A percentile compares a stretch with the other conserved stretches of the same genome.
These are phyloP conservation scores for Lydus trimaculatus DNA, from an alignment of 2,888 invertebrate genomes.

Conservation along the genomic window DNA sequence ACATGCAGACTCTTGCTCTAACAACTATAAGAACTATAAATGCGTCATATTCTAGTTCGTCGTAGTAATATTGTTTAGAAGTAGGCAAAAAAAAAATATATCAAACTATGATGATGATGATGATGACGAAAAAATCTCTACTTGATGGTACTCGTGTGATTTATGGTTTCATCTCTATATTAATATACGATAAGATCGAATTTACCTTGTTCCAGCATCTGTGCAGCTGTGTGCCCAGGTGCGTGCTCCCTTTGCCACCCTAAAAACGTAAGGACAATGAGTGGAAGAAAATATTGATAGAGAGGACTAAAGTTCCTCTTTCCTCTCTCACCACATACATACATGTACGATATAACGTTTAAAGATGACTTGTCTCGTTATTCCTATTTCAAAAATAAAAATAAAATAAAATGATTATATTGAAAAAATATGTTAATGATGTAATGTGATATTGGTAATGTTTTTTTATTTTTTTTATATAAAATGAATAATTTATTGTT, in stretches of 20 bases:
- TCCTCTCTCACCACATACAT: conserved; percentile 1
- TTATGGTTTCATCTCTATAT: conserved; percentile 47
- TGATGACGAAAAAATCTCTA: conserved; percentile 41
- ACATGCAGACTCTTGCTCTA: conserved; percentile 37
- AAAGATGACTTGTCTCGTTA: conserved; percentile 18
- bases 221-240: conserved; percentile 61
- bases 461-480: conserved; percentile 24
- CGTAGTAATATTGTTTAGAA: conserved; percentile 44
- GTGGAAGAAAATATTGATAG: conserved; percentile 55
- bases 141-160: conserved; percentile 40
- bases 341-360: conserved; percentile 14
- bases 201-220: conserved; percentile 57
- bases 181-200: conserved; percentile 45
- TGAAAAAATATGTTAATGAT: background rate
- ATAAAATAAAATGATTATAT: too few species aligned
- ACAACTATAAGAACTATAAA: conserved; percentile 38
- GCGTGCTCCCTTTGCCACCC: conserved; percentile 58
- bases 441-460: conserved; percentile 21
- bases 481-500: conserved; percentile 27
- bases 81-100: conserved; percentile 24
- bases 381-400: background rate
- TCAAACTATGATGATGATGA: background rate
- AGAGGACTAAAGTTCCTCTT: conserved; percentile 11
- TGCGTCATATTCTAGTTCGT: conserved; percentile 47
- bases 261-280: conserved; percentile 54